Conservation (phyloP, 2,888 invertebrate species). For the Philereme transversata region DNA sequence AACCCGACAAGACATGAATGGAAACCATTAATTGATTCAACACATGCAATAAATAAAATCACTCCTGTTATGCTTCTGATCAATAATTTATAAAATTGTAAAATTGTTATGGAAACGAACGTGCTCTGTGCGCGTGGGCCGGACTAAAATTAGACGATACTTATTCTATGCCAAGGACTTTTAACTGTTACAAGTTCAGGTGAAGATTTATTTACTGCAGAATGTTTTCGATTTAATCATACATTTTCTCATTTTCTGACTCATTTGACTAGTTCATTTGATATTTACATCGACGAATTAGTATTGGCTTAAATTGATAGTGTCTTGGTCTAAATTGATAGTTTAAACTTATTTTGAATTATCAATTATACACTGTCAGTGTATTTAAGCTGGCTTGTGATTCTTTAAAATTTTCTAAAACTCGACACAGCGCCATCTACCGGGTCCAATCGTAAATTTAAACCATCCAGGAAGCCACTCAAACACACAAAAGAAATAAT, state of each 20-base stretch:
- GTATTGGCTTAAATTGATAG: too few species aligned
- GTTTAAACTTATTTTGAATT: too few species aligned
- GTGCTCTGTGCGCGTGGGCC: slow-evolving; percentile 41
- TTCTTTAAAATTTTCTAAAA: too few species aligned
- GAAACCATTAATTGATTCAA: slow-evolving; percentile 1
- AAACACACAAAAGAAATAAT: too few species aligned
- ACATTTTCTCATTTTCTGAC: not conserved
- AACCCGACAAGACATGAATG: not conserved
- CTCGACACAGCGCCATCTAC: too few species aligned
- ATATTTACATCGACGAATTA: too few species aligned
- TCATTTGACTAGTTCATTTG: too few species aligned
- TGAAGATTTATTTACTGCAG: slow-evolving; percentile 4
- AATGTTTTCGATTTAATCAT: not conserved
- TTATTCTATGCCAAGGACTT: slow-evolving; percentile 61
- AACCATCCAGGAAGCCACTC: too few species aligned
- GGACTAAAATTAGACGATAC: slow-evolving; percentile 57
- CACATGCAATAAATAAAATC: slow-evolving; percentile 4
- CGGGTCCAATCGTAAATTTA: too few species aligned
- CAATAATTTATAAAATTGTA: slow-evolving; percentile 20
- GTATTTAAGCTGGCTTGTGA: too few species aligned
- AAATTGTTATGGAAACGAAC: slow-evolving; percentile 25
- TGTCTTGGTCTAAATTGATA: too few species aligned
- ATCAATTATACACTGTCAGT: too few species aligned
- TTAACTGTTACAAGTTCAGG: slow-evolving; percentile 43
- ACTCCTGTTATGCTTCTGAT: slow-evolving; percentile 13